These are phyloP conservation scores for Phyllostomus hastatus DNA, from an alignment of 2,113 vertebrate species.

Conservation along the genomic window DNA sequence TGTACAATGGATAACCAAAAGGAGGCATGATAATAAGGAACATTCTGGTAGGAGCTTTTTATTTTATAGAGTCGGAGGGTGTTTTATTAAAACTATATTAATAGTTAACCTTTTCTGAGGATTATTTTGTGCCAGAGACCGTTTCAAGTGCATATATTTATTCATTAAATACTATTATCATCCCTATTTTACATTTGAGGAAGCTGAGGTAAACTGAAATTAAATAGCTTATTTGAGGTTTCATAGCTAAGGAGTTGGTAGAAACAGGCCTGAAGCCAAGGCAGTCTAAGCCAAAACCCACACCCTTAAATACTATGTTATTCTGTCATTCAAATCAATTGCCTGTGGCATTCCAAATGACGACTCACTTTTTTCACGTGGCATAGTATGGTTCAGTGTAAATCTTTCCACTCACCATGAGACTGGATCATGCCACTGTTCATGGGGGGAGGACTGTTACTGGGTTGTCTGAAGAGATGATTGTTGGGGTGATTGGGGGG, in stretches of 20 bases:
- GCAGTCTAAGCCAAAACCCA: background rate
- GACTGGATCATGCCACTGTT: slow-evolving; percentile 89
- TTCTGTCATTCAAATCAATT: background rate
- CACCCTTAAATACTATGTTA: background rate
- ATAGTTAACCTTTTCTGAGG: background rate
- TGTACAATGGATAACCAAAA: accelerated
- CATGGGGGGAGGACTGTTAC: slow-evolving; percentile 93
- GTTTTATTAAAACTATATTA: background rate
- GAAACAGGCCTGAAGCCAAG: background rate
- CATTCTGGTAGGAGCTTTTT: background rate
- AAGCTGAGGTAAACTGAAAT: background rate
- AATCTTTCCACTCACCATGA: slow-evolving; percentile 84
- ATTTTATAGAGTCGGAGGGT: background rate
- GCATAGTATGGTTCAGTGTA: accelerated
- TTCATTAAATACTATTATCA: background rate
- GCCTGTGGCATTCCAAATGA: background rate
- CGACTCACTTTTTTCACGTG: background rate
- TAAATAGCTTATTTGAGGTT: background rate
- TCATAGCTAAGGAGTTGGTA: background rate
- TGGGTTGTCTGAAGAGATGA: slow-evolving; percentile 95
- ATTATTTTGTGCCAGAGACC: background rate
- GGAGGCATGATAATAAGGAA: background rate
- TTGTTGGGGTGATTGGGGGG: slow-evolving; percentile 97
- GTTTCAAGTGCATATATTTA: background rate
- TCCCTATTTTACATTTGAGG: background rate